phyloP scores from a whole-genome alignment of 2,113 vertebrate species.

The Aix galericulata region DNA sequence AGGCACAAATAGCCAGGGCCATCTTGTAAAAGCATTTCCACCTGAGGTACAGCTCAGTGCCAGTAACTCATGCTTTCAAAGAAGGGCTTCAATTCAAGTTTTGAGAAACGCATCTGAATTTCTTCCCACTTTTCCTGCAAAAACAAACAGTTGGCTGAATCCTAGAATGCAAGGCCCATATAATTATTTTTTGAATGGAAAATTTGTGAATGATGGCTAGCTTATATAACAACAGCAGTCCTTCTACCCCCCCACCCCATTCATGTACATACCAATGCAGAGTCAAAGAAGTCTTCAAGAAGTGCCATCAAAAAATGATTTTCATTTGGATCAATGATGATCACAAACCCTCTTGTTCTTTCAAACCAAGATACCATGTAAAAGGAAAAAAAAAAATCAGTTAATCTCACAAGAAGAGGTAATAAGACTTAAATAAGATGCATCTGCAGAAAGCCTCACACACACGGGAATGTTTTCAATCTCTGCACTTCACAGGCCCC shows the following conservation, averaged over 20 bases:
- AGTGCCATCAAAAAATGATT: slow-evolving; percentile 43
- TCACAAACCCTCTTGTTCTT: slow-evolving; percentile 66
- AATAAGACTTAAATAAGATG: not conserved
- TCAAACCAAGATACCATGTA: slow-evolving; percentile 86
- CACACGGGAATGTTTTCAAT: not conserved
- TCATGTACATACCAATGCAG: slow-evolving; percentile 75
- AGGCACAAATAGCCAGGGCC: not conserved
- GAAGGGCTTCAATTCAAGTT: not conserved
- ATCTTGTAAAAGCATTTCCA: rapidly evolving
- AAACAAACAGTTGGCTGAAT: not conserved
- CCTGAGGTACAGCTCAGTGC: rapidly evolving
- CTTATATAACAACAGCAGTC: not conserved
- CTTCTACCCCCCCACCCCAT: not conserved
- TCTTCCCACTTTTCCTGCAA: not conserved
- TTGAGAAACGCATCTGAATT: not conserved
- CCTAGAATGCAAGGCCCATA: rapidly evolving
- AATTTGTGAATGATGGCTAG: not conserved
- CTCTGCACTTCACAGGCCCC: not conserved
- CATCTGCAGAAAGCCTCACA: rapidly evolving
- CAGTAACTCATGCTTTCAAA: not conserved
- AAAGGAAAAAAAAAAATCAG: slow-evolving; percentile 24
- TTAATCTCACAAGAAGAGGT: not conserved
- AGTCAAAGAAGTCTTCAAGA: slow-evolving; percentile 80
- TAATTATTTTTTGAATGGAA: not conserved
- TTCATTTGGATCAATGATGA: not conserved